These are phyloP conservation scores for Melikaiella ostensackeni DNA, from an alignment of 2,888 invertebrate species.

Conservation along the genomic window DNA sequence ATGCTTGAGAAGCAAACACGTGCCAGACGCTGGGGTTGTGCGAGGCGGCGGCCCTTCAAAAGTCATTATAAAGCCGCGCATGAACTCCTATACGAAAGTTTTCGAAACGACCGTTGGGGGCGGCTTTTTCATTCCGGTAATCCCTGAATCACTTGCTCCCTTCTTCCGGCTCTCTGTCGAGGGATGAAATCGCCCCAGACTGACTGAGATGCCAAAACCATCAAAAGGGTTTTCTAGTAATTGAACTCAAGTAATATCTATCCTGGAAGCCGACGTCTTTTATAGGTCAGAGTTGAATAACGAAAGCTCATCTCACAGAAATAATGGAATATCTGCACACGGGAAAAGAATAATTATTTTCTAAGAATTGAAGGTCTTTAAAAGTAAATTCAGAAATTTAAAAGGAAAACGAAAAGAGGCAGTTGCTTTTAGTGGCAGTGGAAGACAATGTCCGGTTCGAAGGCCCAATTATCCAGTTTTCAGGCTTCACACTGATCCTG, in stretches of 20 bases:
- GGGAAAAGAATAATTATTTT: no score
- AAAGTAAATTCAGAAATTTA: no score
- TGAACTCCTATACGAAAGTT: slow-evolving; percentile 21
- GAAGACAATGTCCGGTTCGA: no score
- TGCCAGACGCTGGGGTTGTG: slow-evolving; percentile 25
- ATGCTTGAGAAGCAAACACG: slow-evolving; percentile 36
- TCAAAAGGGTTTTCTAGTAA: background rate
- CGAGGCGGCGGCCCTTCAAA: slow-evolving; percentile 34
- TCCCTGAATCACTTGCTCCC: background rate
- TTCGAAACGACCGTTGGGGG: background rate
- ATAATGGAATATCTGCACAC: no score
- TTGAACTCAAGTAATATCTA: background rate
- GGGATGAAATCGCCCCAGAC: background rate
- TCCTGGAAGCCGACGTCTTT: background rate
- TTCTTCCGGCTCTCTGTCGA: background rate
- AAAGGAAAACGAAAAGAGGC: no score
- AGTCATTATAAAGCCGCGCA: slow-evolving; percentile 35
- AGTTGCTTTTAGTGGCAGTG: no score
- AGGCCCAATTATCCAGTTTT: no score
- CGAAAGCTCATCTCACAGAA: background rate
- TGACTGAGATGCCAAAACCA: background rate
- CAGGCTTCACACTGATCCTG: no score
- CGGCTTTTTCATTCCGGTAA: slow-evolving; percentile 5
- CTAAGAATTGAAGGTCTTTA: no score
- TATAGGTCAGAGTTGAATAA: background rate